A percentile compares a stretch with the other conserved stretches of the same genome.
Evolutionary conservation across 2,797 vertebrate species (phyloP).

Genomic region (Gadopsis marmoratus): DNA sequence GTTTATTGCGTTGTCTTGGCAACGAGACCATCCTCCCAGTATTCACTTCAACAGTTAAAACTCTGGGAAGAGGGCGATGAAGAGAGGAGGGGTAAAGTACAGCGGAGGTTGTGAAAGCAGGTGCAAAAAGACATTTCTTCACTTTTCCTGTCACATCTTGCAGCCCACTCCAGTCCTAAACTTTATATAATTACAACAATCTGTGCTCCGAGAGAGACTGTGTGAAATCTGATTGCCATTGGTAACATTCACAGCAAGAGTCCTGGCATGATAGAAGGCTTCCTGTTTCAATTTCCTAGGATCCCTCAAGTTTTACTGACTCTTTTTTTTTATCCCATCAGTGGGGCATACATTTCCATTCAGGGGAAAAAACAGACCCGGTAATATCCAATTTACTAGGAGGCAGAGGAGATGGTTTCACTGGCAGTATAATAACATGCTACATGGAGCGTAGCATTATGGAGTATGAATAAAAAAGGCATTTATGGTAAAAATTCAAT

Average conservation of each 20-base stretch:
- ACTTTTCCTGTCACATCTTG: conserved; percentile 77
- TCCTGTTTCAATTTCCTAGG: conserved; percentile 85
- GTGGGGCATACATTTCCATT: conserved; percentile 85
- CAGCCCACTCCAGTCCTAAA: conserved; percentile 82
- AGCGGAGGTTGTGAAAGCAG: conserved; percentile 70
- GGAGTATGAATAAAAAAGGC: conserved; percentile 86
- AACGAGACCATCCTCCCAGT: conserved; percentile 54
- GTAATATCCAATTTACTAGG: conserved; percentile 89
- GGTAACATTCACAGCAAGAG: conserved; percentile 80
- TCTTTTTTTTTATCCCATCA: conserved; percentile 80
- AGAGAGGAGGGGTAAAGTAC: conserved; percentile 22
- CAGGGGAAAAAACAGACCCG: conserved; percentile 83
- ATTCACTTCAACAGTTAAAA: conserved; percentile 38
- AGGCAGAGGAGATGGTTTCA: conserved; percentile 85
- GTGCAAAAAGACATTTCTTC: conserved; percentile 75
- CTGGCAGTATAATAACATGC: conserved; percentile 87
- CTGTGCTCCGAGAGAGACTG: conserved; percentile 80
- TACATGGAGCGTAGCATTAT: conserved; percentile 85
- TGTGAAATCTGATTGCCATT: conserved; percentile 85
- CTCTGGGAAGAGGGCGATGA: conserved; percentile 13
- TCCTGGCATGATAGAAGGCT: conserved; percentile 80
- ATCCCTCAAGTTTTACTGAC: conserved; percentile 79
- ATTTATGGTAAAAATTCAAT: conserved; percentile 86
- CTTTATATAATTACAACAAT: conserved; percentile 85
- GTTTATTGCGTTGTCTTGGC: conserved; percentile 69